Conservation (phyloP, 2,113 vertebrate species). For the Ctenomys sociabilis region DNA sequence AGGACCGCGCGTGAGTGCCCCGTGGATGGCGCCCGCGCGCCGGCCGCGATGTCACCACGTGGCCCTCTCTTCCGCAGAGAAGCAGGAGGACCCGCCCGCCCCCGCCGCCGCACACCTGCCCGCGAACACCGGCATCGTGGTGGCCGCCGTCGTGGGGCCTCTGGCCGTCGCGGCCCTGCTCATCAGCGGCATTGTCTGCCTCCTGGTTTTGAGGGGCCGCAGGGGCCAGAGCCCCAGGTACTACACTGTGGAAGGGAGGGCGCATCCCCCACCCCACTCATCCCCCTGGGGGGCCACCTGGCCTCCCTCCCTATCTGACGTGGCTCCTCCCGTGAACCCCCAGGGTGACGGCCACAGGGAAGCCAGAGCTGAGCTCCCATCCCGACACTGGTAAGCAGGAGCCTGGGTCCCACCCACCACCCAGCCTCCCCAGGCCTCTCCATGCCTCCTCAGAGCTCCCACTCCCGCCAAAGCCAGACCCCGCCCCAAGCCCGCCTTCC, state of each 20-base stretch:
- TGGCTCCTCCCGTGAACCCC: neutral
- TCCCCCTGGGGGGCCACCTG: neutral
- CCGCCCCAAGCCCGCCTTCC: neutral
- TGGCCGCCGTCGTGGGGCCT: neutral
- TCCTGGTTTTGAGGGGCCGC: conserved; percentile 55
- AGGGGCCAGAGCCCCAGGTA: conserved; percentile 58
- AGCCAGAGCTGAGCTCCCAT: neutral
- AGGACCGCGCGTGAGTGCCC: fast-evolving
- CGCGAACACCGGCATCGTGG: neutral
- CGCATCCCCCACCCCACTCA: neutral
- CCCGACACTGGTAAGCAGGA: conserved; percentile 14
- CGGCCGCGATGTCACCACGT: neutral
- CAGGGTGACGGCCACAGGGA: conserved; percentile 24
- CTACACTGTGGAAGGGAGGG: neutral
- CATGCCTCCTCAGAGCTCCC: no score
- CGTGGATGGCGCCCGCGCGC: neutral
- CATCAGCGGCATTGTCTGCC: neutral
- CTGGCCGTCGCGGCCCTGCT: neutral
- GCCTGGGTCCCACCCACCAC: fast-evolving
- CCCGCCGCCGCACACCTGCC: neutral
- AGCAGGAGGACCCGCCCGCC: fast-evolving
- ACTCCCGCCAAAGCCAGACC: neutral
- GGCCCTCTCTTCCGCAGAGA: neutral
- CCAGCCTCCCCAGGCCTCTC: fast-evolving
- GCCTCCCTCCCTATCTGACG: neutral